phyloP scores from a whole-genome alignment of 1,140 invertebrate genomes.

The Papilio aristodemus region DNA sequence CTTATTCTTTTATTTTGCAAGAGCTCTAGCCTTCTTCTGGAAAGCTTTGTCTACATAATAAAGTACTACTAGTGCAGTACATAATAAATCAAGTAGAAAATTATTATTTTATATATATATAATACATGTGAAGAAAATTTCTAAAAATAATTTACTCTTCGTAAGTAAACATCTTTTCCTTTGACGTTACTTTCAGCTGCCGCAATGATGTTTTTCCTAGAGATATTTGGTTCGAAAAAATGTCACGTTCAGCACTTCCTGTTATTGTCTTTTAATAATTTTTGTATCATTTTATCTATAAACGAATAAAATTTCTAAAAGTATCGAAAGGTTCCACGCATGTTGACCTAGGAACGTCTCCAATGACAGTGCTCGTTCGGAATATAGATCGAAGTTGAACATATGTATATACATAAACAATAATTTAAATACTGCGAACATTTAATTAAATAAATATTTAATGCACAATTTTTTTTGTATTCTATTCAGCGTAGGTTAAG shows the following conservation, averaged over 20 bases:
- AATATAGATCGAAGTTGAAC: too few relatives aligned
- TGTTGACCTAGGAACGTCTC: not conserved
- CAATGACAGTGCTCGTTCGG: too few relatives aligned
- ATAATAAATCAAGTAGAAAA: not conserved
- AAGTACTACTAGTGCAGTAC: too few relatives aligned
- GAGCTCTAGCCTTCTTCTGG: too few relatives aligned
- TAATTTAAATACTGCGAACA: too few relatives aligned
- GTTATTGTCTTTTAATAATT: slow-evolving; percentile 32
- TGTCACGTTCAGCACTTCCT: slow-evolving; percentile 40
- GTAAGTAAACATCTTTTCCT: slow-evolving; percentile 26
- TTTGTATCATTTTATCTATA: slow-evolving; percentile 36
- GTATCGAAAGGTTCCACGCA: not conserved
- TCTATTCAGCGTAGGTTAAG: too few relatives aligned
- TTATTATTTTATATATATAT: too few relatives aligned
- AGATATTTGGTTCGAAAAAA: slow-evolving; percentile 35
- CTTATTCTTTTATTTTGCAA: too few relatives aligned
- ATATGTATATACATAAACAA: too few relatives aligned
- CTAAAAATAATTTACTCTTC: slow-evolving; percentile 19
- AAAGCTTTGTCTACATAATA: too few relatives aligned
- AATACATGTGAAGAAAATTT: not conserved
- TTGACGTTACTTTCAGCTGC: slow-evolving; percentile 29
- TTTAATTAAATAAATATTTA: too few relatives aligned
- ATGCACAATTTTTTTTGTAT: too few relatives aligned
- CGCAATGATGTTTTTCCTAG: slow-evolving; percentile 33
- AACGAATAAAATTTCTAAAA: slow-evolving; percentile 8